These are phyloP conservation scores for Tuta absoluta DNA, from an alignment of 2,888 invertebrate genomes.

Conservation along the genomic window DNA sequence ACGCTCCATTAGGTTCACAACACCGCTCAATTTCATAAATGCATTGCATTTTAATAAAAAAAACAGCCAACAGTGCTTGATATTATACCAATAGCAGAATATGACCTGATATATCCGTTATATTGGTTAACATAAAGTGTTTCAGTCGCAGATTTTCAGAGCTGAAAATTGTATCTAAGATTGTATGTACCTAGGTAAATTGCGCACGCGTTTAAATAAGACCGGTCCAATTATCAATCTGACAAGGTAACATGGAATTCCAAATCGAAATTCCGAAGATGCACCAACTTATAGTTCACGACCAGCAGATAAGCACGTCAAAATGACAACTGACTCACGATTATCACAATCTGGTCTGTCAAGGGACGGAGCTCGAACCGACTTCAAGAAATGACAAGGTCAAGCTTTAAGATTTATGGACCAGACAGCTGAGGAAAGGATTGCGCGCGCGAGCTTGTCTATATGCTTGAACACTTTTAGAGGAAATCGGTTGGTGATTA, in stretches of 20 bases:
- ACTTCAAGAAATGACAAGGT: constrained; percentile 53
- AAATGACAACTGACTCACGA: constrained; percentile 72
- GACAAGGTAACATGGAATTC: not conserved
- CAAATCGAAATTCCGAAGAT: constrained; percentile 18
- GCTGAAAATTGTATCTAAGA: too few species aligned
- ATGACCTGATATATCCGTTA: too few species aligned
- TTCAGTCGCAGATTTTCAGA: too few species aligned
- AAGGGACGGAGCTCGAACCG: constrained; percentile 45
- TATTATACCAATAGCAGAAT: too few species aligned
- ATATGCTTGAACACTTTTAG: not conserved
- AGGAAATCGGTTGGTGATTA: not conserved
- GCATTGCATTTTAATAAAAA: too few species aligned
- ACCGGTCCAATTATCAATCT: not conserved
- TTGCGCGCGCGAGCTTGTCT: constrained; percentile 26
- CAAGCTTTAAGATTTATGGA: constrained; percentile 52
- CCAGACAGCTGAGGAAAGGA: constrained; percentile 22
- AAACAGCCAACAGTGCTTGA: too few species aligned
- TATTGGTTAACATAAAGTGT: too few species aligned
- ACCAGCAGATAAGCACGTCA: constrained; percentile 52
- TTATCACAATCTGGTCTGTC: constrained; percentile 56
- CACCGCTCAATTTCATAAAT: not conserved
- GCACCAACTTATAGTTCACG: constrained; percentile 22
- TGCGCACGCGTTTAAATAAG: not conserved
- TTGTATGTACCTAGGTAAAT: too few species aligned
- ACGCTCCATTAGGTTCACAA: not conserved